Evolutionary conservation across 1,140 invertebrate genomes (phyloP), one percentile per base, ranked within the genome.

Genomic region (Pectinophora gossypiella): DNA sequence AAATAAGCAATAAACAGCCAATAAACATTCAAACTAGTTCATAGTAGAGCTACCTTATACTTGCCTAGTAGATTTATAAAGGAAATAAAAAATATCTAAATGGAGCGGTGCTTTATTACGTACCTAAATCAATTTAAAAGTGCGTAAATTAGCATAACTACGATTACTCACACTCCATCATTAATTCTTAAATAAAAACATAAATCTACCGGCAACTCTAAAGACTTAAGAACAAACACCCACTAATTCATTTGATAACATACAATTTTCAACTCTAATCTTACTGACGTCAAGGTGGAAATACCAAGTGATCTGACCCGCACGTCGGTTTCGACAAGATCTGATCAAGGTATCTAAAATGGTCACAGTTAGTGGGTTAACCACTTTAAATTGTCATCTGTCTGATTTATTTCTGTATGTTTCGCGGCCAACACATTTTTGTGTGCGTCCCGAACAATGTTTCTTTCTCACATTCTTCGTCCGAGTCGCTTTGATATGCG

Each of bases 341-440:
- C 74, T 84, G 76, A 82, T 84, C 83, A 82, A 80, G 84, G 82
- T 76, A 86, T 87, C 85, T 89, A 88, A 88, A 89, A 88, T 87
- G 85, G 87, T 88, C 82, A 87, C 84, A 87, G 84, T 85, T 83
- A 85, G 82, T 88, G 83, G 87, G 86, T 85, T 85, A 85, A 87
- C 87, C 87, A 89, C 87, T 89, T 89, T 88, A 88, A 89, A 89
- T 88, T 88, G 87, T 88, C 87, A 89, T 89, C 85, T 79, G 76
- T 73, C 80, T 88, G 87, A 89, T 89, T 89, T 89, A 89, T 89
- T 88, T 88, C 82, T 85, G 78, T 87, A 77, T 85, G 82, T 85
- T 78, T 79, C 75, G 78, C 74, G 78, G 73, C 71, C 74, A 82
- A 82, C 81, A 82, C 80, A 81, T 85, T 85, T 85, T 85, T 84